phyloP scores from a whole-genome alignment of 2,888 invertebrate species.

The Fragum whitleyi region DNA sequence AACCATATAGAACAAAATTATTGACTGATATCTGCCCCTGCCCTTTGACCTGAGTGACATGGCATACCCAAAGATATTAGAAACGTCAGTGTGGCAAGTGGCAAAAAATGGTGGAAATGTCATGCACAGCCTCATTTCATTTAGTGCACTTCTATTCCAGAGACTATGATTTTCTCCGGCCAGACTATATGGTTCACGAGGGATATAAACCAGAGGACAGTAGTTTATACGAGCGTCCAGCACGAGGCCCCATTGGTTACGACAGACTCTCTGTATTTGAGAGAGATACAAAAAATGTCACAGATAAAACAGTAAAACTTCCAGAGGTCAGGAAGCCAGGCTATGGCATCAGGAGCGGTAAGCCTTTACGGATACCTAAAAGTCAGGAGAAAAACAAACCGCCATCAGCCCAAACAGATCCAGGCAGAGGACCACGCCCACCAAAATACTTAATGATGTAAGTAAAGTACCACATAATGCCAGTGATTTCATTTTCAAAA shows the following conservation, averaged over 20 bases:
- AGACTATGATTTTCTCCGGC: constrained; percentile 78
- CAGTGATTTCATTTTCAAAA: constrained; percentile 25
- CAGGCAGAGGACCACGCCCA: constrained; percentile 56
- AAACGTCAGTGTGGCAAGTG: no score
- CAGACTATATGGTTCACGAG: constrained; percentile 83
- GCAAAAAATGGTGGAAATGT: no score
- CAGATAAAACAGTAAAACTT: constrained; percentile 79
- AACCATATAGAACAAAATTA: no score
- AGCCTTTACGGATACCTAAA: constrained; percentile 60
- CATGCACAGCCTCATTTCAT: no score
- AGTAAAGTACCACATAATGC: no score
- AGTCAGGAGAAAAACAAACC: constrained; percentile 50
- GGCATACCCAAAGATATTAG: no score
- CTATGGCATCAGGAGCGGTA: constrained; percentile 75
- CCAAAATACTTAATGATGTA: constrained; percentile 68
- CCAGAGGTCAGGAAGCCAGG: constrained; percentile 74
- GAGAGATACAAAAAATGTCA: constrained; percentile 69
- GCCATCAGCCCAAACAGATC: constrained; percentile 51
- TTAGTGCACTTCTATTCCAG: constrained; percentile 64
- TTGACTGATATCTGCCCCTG: no score
- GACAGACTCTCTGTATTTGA: constrained; percentile 73
- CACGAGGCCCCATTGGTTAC: constrained; percentile 68
- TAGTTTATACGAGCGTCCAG: constrained; percentile 52
- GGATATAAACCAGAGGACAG: constrained; percentile 87
- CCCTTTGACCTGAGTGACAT: no score